Conservation (phyloP, 53 echinoderm and acorn worm species). For the Patiria pectinifera region DNA sequence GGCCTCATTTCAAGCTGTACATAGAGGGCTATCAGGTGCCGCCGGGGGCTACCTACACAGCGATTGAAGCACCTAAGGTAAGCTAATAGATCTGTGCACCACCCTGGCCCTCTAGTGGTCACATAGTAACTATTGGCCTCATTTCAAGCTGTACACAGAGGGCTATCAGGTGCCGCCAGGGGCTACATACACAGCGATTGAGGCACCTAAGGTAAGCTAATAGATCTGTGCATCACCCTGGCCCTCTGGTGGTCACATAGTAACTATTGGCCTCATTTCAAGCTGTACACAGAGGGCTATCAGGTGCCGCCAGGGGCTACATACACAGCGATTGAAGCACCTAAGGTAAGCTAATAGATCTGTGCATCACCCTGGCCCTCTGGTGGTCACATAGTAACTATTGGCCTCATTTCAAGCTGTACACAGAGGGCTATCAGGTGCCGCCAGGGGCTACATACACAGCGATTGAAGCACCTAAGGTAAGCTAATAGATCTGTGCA, state of each 20-base stretch:
- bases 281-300: slow-evolving; percentile 93
- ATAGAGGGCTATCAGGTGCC: slow-evolving; percentile 97
- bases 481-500: slow-evolving; percentile 31
- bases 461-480: slow-evolving; percentile 99
- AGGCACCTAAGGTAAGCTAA: slow-evolving; percentile 91
- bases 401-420: slow-evolving; percentile 98
- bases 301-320: slow-evolving; percentile 96
- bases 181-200: slow-evolving; percentile 93
- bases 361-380: neutral
- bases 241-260: neutral
- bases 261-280: slow-evolving; percentile 73
- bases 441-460: slow-evolving; percentile 96
- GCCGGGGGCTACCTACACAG: slow-evolving; percentile 95
- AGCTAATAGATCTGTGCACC: neutral
- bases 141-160: slow-evolving; percentile 97
- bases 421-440: slow-evolving; percentile 95
- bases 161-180: slow-evolving; percentile 98
- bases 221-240: neutral
- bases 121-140: no score
- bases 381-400: no score
- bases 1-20: slow-evolving; percentile 89
- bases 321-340: slow-evolving; percentile 96
- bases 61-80: slow-evolving; percentile 98
- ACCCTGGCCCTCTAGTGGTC: neutral
- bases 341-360: slow-evolving; percentile 75